These are phyloP conservation scores for Ernsta delagoae DNA, from an alignment of 2,888 invertebrate species.

Conservation along the genomic window DNA sequence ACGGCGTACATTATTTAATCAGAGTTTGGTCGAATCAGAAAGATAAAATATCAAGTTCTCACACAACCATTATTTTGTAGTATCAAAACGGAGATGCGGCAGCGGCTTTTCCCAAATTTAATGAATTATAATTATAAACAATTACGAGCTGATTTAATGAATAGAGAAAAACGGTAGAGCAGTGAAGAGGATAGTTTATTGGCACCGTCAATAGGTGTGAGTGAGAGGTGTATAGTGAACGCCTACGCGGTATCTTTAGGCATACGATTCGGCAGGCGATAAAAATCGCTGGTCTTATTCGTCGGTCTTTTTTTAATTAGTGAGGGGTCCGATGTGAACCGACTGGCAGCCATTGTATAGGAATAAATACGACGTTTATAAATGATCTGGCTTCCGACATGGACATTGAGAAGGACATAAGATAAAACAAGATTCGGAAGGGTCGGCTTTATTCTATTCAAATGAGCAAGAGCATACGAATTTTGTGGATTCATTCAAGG, in stretches of 20 bases:
- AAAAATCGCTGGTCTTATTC: slow-evolving; percentile 84
- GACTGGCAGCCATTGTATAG: slow-evolving; percentile 73
- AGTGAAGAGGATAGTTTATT: slow-evolving; percentile 57
- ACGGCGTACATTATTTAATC: slow-evolving; percentile 24
- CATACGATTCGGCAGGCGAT: slow-evolving; percentile 81
- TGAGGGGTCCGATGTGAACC: slow-evolving; percentile 80
- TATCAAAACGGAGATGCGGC: slow-evolving; percentile 66
- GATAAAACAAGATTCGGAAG: slow-evolving; percentile 53
- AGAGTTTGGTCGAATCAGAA: slow-evolving; percentile 46
- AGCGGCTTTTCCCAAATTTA: slow-evolving; percentile 68
- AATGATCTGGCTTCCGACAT: slow-evolving; percentile 64
- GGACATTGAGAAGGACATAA: slow-evolving; percentile 65
- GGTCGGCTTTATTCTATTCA: slow-evolving; percentile 52
- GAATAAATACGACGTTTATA: slow-evolving; percentile 75
- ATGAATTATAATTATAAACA: slow-evolving; percentile 82
- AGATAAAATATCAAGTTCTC: slow-evolving; percentile 77
- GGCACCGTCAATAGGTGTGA: slow-evolving; percentile 52
- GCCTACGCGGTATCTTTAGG: slow-evolving; percentile 77
- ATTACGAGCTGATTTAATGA: slow-evolving; percentile 77
- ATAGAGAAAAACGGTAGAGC: slow-evolving; percentile 65
- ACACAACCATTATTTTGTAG: slow-evolving; percentile 58
- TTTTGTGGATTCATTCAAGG: slow-evolving; percentile 47
- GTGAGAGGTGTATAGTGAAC: slow-evolving; percentile 68
- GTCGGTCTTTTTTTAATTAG: slow-evolving; percentile 83
- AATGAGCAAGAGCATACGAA: slow-evolving; percentile 50